A percentile compares a stretch with the other conserved stretches of the same genome.
These are phyloP conservation scores for Latheticus oryzae DNA, from an alignment of 2,888 invertebrate genomes.

Conservation along the genomic window DNA sequence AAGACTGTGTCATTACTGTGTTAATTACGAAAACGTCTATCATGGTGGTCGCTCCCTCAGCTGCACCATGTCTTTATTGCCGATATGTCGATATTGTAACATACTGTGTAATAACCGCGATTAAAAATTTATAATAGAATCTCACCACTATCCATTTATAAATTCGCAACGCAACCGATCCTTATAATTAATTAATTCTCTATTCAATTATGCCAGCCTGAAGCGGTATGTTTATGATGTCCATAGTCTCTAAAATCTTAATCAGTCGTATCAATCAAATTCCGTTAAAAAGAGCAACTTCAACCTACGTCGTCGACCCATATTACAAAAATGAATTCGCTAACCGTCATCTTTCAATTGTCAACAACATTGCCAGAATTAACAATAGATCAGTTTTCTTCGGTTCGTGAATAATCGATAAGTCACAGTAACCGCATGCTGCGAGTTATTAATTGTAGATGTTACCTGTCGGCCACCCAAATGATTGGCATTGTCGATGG, in stretches of 20 bases:
- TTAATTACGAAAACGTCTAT: constrained; percentile 5
- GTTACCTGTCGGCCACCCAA: too few relatives aligned
- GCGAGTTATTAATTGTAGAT: constrained; percentile 14
- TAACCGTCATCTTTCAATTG: neutral
- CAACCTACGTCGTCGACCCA: constrained; percentile 17
- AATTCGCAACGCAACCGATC: constrained; percentile 11
- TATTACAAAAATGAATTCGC: neutral
- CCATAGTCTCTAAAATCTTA: too few relatives aligned
- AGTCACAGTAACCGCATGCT: constrained; percentile 12
- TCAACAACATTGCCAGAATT: too few relatives aligned
- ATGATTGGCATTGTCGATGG: constrained; percentile 1
- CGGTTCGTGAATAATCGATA: constrained; percentile 28
- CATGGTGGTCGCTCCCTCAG: constrained; percentile 16
- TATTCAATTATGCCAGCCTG: constrained; percentile 27
- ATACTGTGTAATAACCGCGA: too few relatives aligned
- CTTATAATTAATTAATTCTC: constrained; percentile 18
- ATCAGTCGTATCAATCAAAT: neutral
- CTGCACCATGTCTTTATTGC: too few relatives aligned
- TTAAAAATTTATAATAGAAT: constrained; percentile 6
- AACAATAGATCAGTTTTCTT: too few relatives aligned
- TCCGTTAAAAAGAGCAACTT: constrained; percentile 6
- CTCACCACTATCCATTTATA: constrained; percentile 5
- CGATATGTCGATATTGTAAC: too few relatives aligned
- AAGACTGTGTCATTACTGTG: constrained; percentile 22
- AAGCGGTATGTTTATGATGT: too few relatives aligned